Evolutionary conservation across 2,888 invertebrate genomes (phyloP), one percentile per base, ranked within the genome.

Genomic region (Cephus pulcher): DNA sequence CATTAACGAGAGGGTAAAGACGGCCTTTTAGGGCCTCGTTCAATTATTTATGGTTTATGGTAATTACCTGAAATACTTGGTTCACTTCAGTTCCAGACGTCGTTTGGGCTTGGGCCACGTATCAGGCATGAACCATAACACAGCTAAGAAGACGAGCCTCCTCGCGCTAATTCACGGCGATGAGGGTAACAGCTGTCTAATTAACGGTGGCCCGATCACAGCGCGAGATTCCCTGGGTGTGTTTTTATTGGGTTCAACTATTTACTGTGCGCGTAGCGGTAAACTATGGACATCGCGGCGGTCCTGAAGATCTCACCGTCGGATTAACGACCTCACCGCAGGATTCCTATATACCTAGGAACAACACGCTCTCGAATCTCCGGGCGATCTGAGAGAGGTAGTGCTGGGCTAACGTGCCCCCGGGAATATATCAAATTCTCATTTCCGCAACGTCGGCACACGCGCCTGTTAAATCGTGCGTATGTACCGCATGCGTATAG

Each of bases 251-350:
- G 70, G 78, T 78, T 79, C 75, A 76, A 82, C 80, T 84, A 79
- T 82, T 76, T 74, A 74, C 75, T 85, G 69, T 83, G 81, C 71
- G 30, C 73, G 73, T 85, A 85, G 81, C 85, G 85, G 85, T 85
- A 86, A 80, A 33, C 75, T 81, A 79, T 85, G 85, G 84, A 85
- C 82, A 82, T 79, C 80, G 82, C 75, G 82, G 71, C 71, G 32
- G 33, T 32, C 71, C 71, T 33, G 71, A 85, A 87, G 87, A 87
- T 87, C 87, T 86, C 86, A 86, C 83, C 86, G 84, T 87, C 88
- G 86, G 89, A 89, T 88, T 88, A 89, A 88, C 85, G 88, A 89
- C 89, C 89, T 87, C 87, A 83, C 81, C 80, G 85, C 77, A 84
- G 79, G 86, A 86, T 86, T 86, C 82, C 86, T 86, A 85, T 85